Base-by-base conservation (phyloP, 1,140 invertebrate species). In the Apis florea region DNA sequence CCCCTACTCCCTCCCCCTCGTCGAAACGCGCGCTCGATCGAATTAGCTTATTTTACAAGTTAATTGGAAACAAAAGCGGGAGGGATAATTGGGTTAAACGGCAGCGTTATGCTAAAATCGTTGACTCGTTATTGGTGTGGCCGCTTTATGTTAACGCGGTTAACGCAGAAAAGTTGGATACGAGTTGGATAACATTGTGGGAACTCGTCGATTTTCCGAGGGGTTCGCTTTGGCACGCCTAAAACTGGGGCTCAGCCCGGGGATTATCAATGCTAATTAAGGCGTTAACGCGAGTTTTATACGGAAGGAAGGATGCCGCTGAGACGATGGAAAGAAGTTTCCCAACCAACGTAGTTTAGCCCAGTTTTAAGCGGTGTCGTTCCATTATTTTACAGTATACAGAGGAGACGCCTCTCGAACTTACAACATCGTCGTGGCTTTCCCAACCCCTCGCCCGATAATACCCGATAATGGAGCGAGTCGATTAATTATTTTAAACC, bases 211-310 rank as follows among this genome's bases (percentile, higher is more conserved):
- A 75, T 67, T 74, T 66, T 64, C 31, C 24, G 31, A 5, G 5
- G 31, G 53, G 19, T 31, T n/a, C 59, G 24, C 53, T 75, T 68
- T 75, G 79, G 79, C 79, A 75, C 63, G n/a, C 1, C 12, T 19
- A 8, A 15, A 75, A 81, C 53, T 68, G 47, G 72, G 26, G 26
- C 63, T 59, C 47, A 63, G 4, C 15, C 31, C 31, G 31, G 31
- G 54, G 79, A 67, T 75, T 81, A 75, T 81, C 79, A 68, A 66
- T 75, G 71, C 72, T 81, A 75, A 81, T 81, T 54, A 67, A 75
- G 63, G 24, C 40, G 71, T 75, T 81, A 81, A 81, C 68, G 63
- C 54, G 79, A 81, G 17, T 75, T 81, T 81, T 81, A 81, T 81
- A 51, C 63, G 49, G 53, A 8, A 17, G 40, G 1, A 64, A 51